phyloP scores from a whole-genome alignment of 2,797 vertebrate genomes.

The Heteromormyrus szaboi region DNA sequence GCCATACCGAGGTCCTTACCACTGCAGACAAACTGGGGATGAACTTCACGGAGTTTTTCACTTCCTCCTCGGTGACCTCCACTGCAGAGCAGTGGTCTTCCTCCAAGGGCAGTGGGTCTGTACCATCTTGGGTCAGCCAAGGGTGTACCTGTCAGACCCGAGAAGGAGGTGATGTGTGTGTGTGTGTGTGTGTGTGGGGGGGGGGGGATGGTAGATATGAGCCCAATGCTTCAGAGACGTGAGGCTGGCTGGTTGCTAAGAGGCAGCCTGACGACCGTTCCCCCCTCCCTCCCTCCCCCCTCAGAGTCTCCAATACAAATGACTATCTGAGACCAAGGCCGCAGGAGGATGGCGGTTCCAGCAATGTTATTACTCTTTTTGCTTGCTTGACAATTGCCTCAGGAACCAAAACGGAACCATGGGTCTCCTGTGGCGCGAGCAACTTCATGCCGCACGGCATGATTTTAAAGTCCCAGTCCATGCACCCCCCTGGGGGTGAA shows the following conservation, averaged over 20 bases:
- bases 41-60: constrained; percentile 91
- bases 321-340: not conserved
- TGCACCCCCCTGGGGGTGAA: not conserved
- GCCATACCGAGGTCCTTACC: constrained; percentile 60
- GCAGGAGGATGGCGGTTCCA: not conserved
- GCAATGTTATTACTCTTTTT: not conserved
- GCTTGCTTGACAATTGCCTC: not conserved
- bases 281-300: not conserved
- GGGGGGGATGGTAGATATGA: not conserved
- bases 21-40: constrained; percentile 91
- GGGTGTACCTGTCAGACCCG: constrained; percentile 64
- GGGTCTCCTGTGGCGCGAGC: not conserved
- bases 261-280: not conserved
- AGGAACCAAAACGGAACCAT: not conserved
- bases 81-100: constrained; percentile 88
- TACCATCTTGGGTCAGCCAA: constrained; percentile 77
- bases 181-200: not conserved
- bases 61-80: constrained; percentile 96
- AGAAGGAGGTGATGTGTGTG: not conserved
- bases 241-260: not conserved
- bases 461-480: not conserved
- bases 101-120: constrained; percentile 79
- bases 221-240: not conserved
- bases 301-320: constrained; percentile 11
- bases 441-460: not conserved